Evolutionary conservation across 2,113 vertebrate genomes (phyloP).

Genomic region (Hemiscyllium ocellatum): DNA sequence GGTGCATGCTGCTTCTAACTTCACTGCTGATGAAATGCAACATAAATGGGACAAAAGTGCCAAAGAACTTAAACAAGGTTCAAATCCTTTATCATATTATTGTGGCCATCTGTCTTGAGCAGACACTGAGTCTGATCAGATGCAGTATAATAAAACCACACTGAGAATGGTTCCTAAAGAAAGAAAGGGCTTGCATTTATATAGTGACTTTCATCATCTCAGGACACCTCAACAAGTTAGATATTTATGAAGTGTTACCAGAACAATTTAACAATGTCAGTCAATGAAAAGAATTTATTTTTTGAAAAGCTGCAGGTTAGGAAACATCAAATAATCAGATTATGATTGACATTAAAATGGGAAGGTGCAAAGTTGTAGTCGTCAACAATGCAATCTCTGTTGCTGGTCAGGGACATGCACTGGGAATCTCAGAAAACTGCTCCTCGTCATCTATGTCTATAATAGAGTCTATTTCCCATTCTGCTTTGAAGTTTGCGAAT

Average conservation of each 20-base stretch:
- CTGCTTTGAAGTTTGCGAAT: not conserved
- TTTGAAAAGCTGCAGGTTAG: not conserved
- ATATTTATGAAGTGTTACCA: not conserved
- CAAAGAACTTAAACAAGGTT: not conserved
- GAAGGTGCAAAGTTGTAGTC: not conserved
- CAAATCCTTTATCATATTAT: not conserved
- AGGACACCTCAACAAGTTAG: not conserved
- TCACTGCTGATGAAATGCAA: not conserved
- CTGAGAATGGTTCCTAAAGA: not conserved
- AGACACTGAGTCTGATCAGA: not conserved
- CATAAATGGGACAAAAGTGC: not conserved
- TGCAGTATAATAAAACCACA: not conserved
- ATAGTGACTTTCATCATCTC: not conserved
- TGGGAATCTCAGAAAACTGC: not conserved
- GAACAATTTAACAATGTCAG: not conserved
- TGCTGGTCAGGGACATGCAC: not conserved
- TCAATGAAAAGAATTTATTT: not conserved
- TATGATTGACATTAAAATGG: not conserved
- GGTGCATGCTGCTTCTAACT: not conserved
- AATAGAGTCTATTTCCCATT: not conserved
- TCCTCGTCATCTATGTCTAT: not conserved
- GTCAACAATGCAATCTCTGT: not conserved
- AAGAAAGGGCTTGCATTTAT: not conserved
- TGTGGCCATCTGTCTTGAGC: not conserved
- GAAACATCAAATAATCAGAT: not conserved